Percentiles rank a stretch among this genome's conserved stretches.
phyloP scores from a whole-genome alignment of 1,140 invertebrate species.

The Gryllus bimaculatus region DNA sequence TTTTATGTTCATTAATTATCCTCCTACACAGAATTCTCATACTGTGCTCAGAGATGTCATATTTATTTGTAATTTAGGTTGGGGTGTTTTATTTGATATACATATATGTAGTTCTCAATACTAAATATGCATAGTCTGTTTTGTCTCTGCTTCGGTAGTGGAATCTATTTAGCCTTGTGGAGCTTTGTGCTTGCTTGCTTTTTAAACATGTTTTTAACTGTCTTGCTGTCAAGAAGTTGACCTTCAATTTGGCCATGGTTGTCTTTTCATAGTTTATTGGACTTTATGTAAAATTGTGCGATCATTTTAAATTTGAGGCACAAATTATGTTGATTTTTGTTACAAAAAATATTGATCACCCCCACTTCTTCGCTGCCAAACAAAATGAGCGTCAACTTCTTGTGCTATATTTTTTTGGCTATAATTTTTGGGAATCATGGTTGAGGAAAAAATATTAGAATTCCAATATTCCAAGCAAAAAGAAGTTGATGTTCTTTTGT shows the following conservation, averaged over 20 bases:
- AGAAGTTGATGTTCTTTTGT: conserved; percentile 84
- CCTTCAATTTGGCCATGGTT: conserved; percentile 80
- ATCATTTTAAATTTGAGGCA: conserved; percentile 7
- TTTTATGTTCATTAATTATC: not conserved
- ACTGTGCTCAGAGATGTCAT: not conserved
- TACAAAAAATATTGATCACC: conserved; percentile 2
- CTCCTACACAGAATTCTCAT: not conserved
- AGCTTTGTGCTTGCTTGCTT: conserved; percentile 17
- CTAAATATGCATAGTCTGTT: not conserved
- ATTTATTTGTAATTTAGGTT: not conserved
- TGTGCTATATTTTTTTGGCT: conserved; percentile 37
- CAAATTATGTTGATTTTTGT: conserved; percentile 7
- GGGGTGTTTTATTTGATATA: not conserved
- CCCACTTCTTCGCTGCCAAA: conserved; percentile 45
- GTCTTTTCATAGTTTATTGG: conserved; percentile 39
- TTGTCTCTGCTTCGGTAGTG: not conserved
- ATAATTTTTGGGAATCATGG: conserved; percentile 15
- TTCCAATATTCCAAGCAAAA: conserved; percentile 33
- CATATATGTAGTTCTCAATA: not conserved
- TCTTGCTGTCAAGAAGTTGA: conserved; percentile 79
- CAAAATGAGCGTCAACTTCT: conserved; percentile 95
- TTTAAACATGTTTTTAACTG: conserved; percentile 26
- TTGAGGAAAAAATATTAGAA: conserved; percentile 18
- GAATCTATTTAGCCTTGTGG: not conserved
- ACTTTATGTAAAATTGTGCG: conserved; percentile 12